These are phyloP conservation scores for Hepsetus odoe DNA, from an alignment of 2,113 vertebrate genomes.

Conservation along the genomic window DNA sequence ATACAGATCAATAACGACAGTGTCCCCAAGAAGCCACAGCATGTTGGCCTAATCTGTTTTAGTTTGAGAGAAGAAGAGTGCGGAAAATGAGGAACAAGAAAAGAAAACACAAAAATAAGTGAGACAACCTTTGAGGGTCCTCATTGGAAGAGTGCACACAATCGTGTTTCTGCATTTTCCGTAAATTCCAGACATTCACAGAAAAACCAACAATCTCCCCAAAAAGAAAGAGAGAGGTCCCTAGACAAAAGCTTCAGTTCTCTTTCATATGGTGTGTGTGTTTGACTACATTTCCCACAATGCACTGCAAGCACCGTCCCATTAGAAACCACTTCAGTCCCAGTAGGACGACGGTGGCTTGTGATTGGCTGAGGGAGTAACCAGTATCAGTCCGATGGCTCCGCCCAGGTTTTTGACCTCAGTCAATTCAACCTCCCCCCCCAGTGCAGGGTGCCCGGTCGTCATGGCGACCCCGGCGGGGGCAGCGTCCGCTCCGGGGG, in stretches of 20 bases:
- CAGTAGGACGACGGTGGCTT: constrained; percentile 7
- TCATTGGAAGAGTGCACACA: too few species aligned
- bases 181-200: constrained; percentile 39
- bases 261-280: constrained; percentile 23
- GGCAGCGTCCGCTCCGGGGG: background rate
- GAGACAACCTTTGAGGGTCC: too few species aligned
- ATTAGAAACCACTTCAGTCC: background rate
- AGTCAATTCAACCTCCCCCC: background rate
- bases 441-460: background rate
- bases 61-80: too few species aligned
- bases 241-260: constrained; percentile 54
- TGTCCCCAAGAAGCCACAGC: too few species aligned
- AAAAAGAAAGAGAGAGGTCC: constrained; percentile 45
- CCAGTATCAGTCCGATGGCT: background rate
- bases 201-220: constrained; percentile 51
- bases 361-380: background rate
- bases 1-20: too few species aligned
- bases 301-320: constrained; percentile 2
- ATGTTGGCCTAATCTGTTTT: too few species aligned
- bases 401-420: background rate
- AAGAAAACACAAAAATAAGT: background rate
- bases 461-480: background rate
- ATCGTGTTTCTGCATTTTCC: too few species aligned
- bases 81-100: too few species aligned
- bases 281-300: constrained; percentile 4